phyloP scores from a whole-genome alignment of 2,797 vertebrate genomes.

The Pipistrellus nathusii region DNA sequence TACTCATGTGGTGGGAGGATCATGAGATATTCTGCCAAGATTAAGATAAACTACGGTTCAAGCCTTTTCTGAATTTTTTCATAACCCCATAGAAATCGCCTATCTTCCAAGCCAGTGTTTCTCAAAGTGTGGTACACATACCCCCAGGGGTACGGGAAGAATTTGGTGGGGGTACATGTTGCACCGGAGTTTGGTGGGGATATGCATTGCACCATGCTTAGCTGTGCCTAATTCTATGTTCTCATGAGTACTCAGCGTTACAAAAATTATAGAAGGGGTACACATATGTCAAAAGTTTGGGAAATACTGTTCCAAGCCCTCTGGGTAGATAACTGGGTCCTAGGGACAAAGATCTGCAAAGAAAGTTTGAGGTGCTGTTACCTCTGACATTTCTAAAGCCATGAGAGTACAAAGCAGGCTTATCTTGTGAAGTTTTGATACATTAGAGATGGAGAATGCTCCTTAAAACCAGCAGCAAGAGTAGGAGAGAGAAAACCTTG shows the following conservation, averaged over 20 bases:
- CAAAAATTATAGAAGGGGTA: no score
- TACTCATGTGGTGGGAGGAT: neutral
- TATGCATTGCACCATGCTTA: no score
- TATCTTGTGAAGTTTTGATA: neutral
- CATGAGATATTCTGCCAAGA: neutral
- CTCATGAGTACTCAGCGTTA: no score
- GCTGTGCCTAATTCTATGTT: no score
- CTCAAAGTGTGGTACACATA: no score
- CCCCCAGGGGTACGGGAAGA: no score
- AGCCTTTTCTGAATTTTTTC: neutral
- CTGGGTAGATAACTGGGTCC: neutral
- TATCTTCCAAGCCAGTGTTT: neutral
- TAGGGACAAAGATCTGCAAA: neutral
- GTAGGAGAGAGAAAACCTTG: neutral
- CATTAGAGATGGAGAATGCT: neutral
- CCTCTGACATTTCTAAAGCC: neutral
- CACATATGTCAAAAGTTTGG: no score
- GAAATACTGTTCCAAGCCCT: neutral
- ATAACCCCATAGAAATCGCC: neutral
- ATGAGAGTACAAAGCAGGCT: neutral
- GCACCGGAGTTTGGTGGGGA: no score
- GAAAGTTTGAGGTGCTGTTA: neutral
- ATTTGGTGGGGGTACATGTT: no score
- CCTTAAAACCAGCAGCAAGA: neutral
- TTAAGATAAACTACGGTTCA: neutral